Evolutionary conservation across 2,797 vertebrate species (phyloP).

Genomic region (Anableps anableps): DNA sequence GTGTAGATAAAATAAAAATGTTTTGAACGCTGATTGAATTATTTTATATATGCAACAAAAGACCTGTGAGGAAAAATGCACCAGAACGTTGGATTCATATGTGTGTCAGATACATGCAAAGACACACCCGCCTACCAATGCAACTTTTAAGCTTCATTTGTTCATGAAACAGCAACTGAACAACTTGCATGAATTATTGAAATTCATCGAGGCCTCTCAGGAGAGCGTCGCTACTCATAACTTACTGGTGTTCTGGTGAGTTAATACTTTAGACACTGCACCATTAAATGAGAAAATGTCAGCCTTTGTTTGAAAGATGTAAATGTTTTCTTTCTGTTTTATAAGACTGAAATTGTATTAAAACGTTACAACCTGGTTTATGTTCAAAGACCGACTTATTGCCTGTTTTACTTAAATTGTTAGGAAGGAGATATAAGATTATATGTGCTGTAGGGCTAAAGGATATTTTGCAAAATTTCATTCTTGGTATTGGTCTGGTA

Average conservation of each 20-base stretch:
- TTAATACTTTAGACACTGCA: constrained; percentile 36
- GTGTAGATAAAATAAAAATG: constrained; percentile 24
- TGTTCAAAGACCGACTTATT: constrained; percentile 12
- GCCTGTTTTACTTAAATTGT: neutral
- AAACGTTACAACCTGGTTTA: constrained; percentile 23
- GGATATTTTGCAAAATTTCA: neutral
- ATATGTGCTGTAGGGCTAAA: neutral
- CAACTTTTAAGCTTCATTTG: neutral
- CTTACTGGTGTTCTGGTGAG: neutral
- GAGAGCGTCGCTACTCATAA: neutral
- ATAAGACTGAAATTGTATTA: constrained; percentile 36
- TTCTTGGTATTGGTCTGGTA: neutral
- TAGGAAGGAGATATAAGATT: neutral
- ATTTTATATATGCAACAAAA: constrained; percentile 16
- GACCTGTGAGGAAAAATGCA: constrained; percentile 28
- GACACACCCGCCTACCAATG: neutral
- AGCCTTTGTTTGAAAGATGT: constrained; percentile 41
- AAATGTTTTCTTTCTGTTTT: constrained; percentile 29
- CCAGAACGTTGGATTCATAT: neutral
- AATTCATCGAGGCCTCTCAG: neutral
- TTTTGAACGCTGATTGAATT: constrained; percentile 19
- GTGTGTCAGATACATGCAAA: constrained; percentile 12
- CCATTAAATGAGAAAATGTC: constrained; percentile 10
- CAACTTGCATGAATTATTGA: constrained; percentile 1
- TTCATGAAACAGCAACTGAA: neutral